Evolutionary conservation across 2,888 invertebrate species (phyloP).

Genomic region (Cremastinae sp.): DNA sequence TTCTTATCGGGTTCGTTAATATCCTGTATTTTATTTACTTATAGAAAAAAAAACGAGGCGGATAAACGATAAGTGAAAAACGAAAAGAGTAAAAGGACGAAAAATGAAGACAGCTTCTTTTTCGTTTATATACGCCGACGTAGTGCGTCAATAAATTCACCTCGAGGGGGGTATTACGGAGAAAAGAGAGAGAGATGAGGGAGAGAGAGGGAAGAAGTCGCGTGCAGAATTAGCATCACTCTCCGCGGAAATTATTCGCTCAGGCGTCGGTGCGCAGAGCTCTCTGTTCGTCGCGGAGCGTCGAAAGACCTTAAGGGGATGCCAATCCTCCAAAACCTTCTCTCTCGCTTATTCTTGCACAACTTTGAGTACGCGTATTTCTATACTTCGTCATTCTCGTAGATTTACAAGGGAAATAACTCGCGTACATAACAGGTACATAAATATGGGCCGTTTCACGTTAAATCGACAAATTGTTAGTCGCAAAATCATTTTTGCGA

Average conservation of each 20-base stretch:
- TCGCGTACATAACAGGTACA: conserved; percentile 9
- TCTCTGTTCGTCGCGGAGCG: conserved; percentile 45
- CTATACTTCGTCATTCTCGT: conserved; percentile 31
- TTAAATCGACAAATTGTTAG: not conserved
- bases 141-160: conserved; percentile 54
- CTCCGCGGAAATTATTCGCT: conserved; percentile 57
- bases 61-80: too few relatives aligned
- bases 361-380: too few relatives aligned
- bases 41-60: too few relatives aligned
- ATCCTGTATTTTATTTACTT: too few relatives aligned
- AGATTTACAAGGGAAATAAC: conserved; percentile 64
- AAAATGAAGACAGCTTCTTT: conserved; percentile 14
- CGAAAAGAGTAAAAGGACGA: too few relatives aligned
- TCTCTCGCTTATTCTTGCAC: conserved; percentile 15
- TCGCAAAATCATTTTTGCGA: not conserved
- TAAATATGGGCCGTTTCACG: conserved; percentile 12
- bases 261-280: conserved; percentile 45
- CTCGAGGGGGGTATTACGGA: conserved; percentile 51
- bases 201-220: too few relatives aligned
- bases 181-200: too few relatives aligned
- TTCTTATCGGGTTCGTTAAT: too few relatives aligned
- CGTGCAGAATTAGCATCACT: conserved; percentile 60
- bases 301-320: conserved; percentile 54
- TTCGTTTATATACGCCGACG: conserved; percentile 31
- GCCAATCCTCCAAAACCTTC: conserved; percentile 34